Base-by-base conservation (phyloP, 2,797 vertebrate genomes). In the Gambelia wislizenii region DNA sequence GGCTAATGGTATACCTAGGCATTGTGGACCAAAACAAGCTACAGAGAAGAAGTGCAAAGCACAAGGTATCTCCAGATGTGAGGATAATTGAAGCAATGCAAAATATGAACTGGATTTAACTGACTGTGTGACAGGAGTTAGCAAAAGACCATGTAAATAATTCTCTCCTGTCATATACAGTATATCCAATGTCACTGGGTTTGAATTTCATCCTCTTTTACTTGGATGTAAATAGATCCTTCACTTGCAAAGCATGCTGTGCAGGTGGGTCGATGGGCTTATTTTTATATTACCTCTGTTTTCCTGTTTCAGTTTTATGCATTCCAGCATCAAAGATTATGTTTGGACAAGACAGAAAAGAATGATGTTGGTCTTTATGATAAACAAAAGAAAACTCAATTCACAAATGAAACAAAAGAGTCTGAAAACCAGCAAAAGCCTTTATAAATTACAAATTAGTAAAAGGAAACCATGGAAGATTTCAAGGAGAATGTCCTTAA, bases 171-270 rank as follows among this genome's bases (percentile, higher is more conserved):
- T 22, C 80, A 59, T 72, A 18, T 78, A 75, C n/a, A 54, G 27
- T n/a, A 52, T 18, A 79, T 54, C 47, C 33, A 70, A 61, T 87
- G 89, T 59, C 30, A 27, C 59, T 42, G 12, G 2, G 22, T 2
- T 91, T 94, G 9, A 52, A 90, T 93, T 87, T 91, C 10, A 87
- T 39, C 27, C 3, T 25, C 2, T 54, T 12, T 36, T 2, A 70
- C 72, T 56, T 1, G 56, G 22, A 91, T 69, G 84, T 16, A 52
- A 3, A 70, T 36, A 22, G 0, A 16, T 74, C 74, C 16, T 52
- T 0, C 56, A 44, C 27, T 83, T 22, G 47, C 75, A 89, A 89
- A 90, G 89, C 47, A 0, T 25, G 4, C n/a, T 25, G 0, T 85
- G 27, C 14, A 75, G 49, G 88, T 69, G 89, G 0, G 85, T 10